Conservation (phyloP, 2,888 invertebrate genomes). For the Crocallis elinguaria region DNA sequence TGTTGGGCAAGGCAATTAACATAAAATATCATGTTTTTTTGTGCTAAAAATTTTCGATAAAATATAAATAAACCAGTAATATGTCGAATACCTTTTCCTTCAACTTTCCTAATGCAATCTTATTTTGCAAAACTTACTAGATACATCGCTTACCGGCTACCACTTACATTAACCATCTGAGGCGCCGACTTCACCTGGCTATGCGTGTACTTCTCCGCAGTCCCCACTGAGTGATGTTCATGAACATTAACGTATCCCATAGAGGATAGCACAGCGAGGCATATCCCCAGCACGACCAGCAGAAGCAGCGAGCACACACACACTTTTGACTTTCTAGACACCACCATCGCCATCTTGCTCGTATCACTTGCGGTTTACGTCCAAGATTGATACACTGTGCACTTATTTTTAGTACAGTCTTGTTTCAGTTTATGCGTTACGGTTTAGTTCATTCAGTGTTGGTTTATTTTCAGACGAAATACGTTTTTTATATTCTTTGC, state of each 20-base stretch:
- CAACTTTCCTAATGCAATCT: too few species aligned
- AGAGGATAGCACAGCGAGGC: slow-evolving; percentile 65
- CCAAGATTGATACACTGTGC: slow-evolving; percentile 17
- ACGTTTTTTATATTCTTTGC: slow-evolving; percentile 3
- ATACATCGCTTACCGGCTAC: background rate
- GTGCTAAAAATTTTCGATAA: background rate
- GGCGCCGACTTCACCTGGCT: slow-evolving; percentile 45
- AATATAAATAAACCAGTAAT: background rate
- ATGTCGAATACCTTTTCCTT: slow-evolving; percentile 38
- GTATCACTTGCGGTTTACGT: slow-evolving; percentile 22
- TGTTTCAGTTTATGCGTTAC: slow-evolving; percentile 15
- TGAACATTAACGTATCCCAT: slow-evolving; percentile 49
- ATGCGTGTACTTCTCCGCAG: slow-evolving; percentile 66
- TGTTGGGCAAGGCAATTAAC: too few species aligned
- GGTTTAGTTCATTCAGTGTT: slow-evolving; percentile 19
- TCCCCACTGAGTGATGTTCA: slow-evolving; percentile 49
- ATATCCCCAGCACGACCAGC: slow-evolving; percentile 62
- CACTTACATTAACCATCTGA: slow-evolving; percentile 52
- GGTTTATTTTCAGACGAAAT: slow-evolving; percentile 20
- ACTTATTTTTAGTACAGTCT: slow-evolving; percentile 30
- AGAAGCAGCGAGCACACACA: slow-evolving; percentile 62
- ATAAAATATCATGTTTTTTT: too few species aligned
- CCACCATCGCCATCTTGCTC: slow-evolving; percentile 73
- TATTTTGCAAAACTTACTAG: too few species aligned
- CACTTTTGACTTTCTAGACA: slow-evolving; percentile 67